A percentile compares a stretch with the other conserved stretches of the same genome.
Evolutionary conservation across 2,888 invertebrate species (phyloP).

Genomic region (Hyles lineata): DNA sequence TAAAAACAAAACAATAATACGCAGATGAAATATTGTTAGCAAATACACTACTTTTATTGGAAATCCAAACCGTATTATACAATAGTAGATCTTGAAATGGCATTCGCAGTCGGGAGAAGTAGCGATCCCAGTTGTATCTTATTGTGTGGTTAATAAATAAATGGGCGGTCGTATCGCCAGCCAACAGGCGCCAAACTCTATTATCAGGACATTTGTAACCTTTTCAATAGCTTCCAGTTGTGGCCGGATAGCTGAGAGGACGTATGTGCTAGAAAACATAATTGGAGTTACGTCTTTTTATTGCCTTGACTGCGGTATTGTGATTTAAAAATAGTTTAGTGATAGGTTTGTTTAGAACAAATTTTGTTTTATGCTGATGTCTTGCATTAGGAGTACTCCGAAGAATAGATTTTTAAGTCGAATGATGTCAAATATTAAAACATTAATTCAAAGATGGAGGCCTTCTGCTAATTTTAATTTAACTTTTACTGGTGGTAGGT

Average conservation of each 20-base stretch:
- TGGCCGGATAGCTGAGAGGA: background rate
- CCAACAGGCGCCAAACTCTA: background rate
- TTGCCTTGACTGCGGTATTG: too few relatives aligned
- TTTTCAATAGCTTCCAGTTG: background rate
- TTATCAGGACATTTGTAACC: background rate
- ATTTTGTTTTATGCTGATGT: too few relatives aligned
- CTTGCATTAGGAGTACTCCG: too few relatives aligned
- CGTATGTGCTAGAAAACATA: background rate
- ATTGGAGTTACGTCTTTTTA: background rate
- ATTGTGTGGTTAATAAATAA: constrained; percentile 3
- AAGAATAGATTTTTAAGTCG: too few relatives aligned
- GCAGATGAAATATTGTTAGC: background rate
- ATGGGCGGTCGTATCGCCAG: background rate
- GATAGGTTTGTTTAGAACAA: too few relatives aligned
- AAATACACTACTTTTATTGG: background rate
- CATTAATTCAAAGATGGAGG: too few relatives aligned
- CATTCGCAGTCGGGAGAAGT: background rate
- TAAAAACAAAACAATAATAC: too few relatives aligned
- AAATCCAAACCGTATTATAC: background rate
- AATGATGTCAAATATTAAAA: too few relatives aligned
- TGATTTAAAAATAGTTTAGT: too few relatives aligned
- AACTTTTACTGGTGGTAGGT: too few relatives aligned
- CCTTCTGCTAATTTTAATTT: too few relatives aligned
- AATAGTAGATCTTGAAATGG: background rate
- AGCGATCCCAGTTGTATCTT: background rate